These are phyloP conservation scores for Eulemur albifrons DNA, from an alignment of 2,797 vertebrate species.

Conservation along the genomic window DNA sequence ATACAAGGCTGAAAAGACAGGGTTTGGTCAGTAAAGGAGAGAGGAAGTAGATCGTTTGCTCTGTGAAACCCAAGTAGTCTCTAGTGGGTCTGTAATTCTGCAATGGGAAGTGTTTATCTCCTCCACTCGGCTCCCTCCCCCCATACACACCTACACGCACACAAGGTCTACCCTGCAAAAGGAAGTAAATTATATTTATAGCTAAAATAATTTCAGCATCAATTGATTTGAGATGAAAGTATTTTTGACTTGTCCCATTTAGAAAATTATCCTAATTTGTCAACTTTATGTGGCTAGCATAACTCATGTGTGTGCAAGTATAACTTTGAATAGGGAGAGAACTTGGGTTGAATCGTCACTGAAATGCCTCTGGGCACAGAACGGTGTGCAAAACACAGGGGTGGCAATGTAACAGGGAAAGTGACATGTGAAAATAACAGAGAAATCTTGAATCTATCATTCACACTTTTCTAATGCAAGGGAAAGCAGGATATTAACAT, in stretches of 20 bases:
- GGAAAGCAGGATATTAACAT: not conserved
- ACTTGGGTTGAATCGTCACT: not conserved
- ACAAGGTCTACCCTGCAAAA: not conserved
- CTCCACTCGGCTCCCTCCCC: not conserved
- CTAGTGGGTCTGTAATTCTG: not conserved
- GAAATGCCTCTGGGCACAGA: not conserved
- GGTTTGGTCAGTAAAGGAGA: not conserved
- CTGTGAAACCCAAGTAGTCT: not conserved
- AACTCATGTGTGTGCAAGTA: not conserved
- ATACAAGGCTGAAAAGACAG: not conserved
- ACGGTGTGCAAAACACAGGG: not conserved
- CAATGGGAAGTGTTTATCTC: not conserved
- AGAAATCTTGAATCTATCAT: not conserved
- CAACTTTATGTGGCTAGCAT: not conserved
- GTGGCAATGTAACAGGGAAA: not conserved
- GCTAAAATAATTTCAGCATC: slow-evolving; percentile 12
- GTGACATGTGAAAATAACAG: not conserved
- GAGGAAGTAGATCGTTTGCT: not conserved
- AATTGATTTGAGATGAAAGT: not conserved
- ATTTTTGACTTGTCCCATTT: slow-evolving; percentile 42
- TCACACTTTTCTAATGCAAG: not conserved
- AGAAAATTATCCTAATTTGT: not conserved
- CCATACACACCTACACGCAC: not conserved
- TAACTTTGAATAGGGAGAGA: not conserved
- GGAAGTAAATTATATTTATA: not conserved